These are phyloP conservation scores for Loxodonta africana DNA, from an alignment of 2,113 vertebrate species.

Conservation along the genomic window DNA sequence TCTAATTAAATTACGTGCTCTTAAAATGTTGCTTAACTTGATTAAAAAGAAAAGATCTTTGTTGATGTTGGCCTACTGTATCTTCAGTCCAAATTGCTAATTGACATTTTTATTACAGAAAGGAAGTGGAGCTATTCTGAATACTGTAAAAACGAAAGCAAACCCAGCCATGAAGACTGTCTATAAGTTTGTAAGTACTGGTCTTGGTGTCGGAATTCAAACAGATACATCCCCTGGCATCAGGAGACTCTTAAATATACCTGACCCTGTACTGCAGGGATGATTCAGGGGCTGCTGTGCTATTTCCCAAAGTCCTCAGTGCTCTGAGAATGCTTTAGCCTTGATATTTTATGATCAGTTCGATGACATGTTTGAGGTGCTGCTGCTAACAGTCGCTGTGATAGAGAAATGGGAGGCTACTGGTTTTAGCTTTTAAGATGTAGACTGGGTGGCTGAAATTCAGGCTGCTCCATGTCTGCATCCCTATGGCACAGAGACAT, in stretches of 20 bases:
- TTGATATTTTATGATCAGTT: constrained; percentile 51
- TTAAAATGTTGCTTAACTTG: constrained; percentile 72
- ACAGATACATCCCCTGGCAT: constrained; percentile 60
- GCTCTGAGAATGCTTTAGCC: not conserved
- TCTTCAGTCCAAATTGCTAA: constrained; percentile 76
- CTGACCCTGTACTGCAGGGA: not conserved
- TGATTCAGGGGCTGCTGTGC: not conserved
- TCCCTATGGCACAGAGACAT: not conserved
- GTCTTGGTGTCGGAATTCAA: constrained; percentile 75
- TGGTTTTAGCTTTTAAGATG: constrained; percentile 24
- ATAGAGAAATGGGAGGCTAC: not conserved
- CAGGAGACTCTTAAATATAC: not conserved
- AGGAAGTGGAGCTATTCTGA: constrained; percentile 98
- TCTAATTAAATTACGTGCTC: constrained; percentile 68
- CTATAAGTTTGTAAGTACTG: constrained; percentile 97
- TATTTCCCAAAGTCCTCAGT: not conserved
- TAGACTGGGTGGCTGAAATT: not conserved
- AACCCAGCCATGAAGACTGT: constrained; percentile 99
- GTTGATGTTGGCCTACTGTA: constrained; percentile 76
- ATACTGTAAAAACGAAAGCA: constrained; percentile 98
- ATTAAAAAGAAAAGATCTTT: constrained; percentile 74
- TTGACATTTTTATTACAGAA: constrained; percentile 91
- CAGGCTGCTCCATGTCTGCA: accelerated
- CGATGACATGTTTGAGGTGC: constrained; percentile 8
- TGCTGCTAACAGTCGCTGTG: not conserved